Conservation (phyloP, 2,113 vertebrate genomes). For the Bagarius yarrelli region DNA sequence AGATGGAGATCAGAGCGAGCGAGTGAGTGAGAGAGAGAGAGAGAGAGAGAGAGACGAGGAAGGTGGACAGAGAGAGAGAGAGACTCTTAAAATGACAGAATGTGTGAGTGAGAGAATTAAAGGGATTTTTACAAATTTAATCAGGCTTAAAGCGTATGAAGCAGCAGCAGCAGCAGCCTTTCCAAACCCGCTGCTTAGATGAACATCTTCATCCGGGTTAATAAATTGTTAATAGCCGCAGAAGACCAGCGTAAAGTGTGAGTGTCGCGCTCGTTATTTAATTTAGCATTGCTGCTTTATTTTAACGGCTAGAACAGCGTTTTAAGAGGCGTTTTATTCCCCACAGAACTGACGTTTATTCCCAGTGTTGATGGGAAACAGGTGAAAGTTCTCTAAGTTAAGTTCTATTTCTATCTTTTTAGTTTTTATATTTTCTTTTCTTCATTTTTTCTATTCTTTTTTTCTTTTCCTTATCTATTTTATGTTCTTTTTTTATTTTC, state of each 20-base stretch:
- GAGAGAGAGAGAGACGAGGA: neutral
- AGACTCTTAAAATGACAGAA: constrained; percentile 14
- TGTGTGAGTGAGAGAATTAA: constrained; percentile 24
- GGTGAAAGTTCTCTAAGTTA: too few species aligned
- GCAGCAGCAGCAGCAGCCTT: neutral
- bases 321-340: neutral
- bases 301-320: neutral
- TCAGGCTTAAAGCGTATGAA: neutral
- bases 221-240: neutral
- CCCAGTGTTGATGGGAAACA: too few species aligned
- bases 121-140: constrained; percentile 16
- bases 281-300: neutral
- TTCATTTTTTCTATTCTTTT: too few species aligned
- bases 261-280: neutral
- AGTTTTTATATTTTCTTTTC: too few species aligned
- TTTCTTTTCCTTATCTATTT: too few species aligned
- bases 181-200: neutral
- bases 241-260: neutral
- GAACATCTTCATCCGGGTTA: neutral
- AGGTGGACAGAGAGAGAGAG: neutral
- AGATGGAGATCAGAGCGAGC: constrained; percentile 44
- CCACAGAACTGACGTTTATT: neutral
- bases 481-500: too few species aligned
- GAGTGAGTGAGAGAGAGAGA: neutral
- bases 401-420: too few species aligned